These are phyloP conservation scores for Callimorpha dominula DNA, from an alignment of 2,888 invertebrate species.

Conservation along the genomic window DNA sequence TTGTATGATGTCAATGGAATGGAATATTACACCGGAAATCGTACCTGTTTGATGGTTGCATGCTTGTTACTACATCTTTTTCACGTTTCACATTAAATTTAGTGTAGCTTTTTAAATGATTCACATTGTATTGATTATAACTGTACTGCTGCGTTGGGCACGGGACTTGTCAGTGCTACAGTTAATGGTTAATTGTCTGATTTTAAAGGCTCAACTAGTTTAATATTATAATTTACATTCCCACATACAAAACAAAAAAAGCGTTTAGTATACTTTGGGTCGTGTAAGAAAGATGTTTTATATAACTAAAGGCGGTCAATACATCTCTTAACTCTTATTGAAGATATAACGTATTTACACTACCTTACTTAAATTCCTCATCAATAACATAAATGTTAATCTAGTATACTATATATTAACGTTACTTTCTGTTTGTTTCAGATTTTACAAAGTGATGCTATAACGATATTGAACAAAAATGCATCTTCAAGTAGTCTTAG, in stretches of 20 bases:
- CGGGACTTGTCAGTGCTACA: neutral
- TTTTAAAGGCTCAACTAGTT: neutral
- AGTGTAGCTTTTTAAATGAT: slow-evolving; percentile 24
- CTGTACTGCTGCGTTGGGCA: slow-evolving; percentile 6
- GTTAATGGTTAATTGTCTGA: neutral
- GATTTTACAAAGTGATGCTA: slow-evolving; percentile 74
- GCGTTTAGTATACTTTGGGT: too few relatives aligned
- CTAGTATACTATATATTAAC: slow-evolving; percentile 11
- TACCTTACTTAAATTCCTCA: too few relatives aligned
- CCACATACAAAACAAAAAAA: neutral
- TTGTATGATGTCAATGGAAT: slow-evolving; percentile 60
- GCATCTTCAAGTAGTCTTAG: slow-evolving; percentile 73
- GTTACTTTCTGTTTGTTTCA: slow-evolving; percentile 68
- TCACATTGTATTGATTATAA: neutral
- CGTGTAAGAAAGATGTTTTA: too few relatives aligned
- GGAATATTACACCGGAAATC: slow-evolving; percentile 72
- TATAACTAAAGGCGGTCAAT: too few relatives aligned
- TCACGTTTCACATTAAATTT: slow-evolving; percentile 49
- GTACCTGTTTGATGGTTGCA: slow-evolving; percentile 73
- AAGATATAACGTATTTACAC: too few relatives aligned
- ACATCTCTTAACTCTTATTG: too few relatives aligned
- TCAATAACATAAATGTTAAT: too few relatives aligned
- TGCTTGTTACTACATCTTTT: slow-evolving; percentile 66
- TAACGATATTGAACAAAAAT: slow-evolving; percentile 64
- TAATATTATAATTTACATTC: neutral